Evolutionary conservation across 2,888 invertebrate genomes (phyloP).

Genomic region (Dynastes tityus): DNA sequence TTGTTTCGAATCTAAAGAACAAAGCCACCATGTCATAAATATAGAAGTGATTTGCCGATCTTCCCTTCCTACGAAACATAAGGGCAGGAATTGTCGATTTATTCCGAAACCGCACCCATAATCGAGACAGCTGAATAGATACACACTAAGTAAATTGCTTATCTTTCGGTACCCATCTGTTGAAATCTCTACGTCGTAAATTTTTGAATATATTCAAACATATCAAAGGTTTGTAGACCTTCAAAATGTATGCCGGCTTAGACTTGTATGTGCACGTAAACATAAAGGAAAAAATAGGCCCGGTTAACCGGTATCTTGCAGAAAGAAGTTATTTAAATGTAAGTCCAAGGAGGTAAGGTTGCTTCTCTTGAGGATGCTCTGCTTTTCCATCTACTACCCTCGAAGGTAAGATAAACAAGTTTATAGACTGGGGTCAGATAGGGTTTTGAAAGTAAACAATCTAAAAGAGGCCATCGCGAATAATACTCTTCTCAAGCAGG

Average conservation of each 20-base stretch:
- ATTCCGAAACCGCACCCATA: background rate
- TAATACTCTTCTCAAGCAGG: too few relatives aligned
- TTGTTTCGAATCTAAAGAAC: background rate
- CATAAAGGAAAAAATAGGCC: background rate
- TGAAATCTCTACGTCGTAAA: conserved; percentile 15
- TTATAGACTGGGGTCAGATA: too few relatives aligned
- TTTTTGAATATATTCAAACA: conserved; percentile 3
- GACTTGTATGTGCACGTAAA: background rate
- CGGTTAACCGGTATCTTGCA: background rate
- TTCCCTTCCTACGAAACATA: background rate
- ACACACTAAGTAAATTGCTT: background rate
- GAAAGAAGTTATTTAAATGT: too few relatives aligned
- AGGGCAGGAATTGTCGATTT: background rate
- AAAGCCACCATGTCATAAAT: conserved; percentile 1
- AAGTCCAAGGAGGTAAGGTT: too few relatives aligned
- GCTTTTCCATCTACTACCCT: too few relatives aligned
- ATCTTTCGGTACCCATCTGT: conserved; percentile 8
- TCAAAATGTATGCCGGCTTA: background rate
- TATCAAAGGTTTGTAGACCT: background rate
- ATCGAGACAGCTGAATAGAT: background rate
- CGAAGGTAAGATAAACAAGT: too few relatives aligned
- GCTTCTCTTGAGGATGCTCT: too few relatives aligned
- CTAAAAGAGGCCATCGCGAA: too few relatives aligned
- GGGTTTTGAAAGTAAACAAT: too few relatives aligned
- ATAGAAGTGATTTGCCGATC: background rate